Conservation (phyloP, 2,888 invertebrate species). For the Caenorhabditis macrosperma region DNA sequence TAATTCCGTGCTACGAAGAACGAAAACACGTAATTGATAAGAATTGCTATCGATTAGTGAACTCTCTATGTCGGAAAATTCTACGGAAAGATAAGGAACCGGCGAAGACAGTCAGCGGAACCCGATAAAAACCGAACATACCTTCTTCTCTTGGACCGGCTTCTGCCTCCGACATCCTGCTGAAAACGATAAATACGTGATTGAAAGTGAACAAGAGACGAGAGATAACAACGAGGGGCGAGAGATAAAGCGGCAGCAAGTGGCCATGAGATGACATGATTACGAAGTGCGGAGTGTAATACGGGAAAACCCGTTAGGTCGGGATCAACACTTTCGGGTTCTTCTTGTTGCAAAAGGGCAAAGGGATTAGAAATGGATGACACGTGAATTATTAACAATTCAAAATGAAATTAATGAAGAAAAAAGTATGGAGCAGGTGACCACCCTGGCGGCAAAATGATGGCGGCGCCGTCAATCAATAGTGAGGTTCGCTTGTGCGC, state of each 20-base stretch:
- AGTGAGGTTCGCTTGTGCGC: background rate
- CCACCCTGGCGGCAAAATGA: background rate
- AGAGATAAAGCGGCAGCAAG: background rate
- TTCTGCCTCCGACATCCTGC: conserved; percentile 46
- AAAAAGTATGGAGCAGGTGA: background rate
- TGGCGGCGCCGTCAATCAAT: conserved; percentile 12
- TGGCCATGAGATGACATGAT: background rate
- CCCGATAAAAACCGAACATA: background rate
- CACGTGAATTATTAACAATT: background rate
- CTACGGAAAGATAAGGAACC: too few species aligned
- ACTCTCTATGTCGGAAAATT: too few species aligned
- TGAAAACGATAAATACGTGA: conserved; percentile 15
- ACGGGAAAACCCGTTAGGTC: background rate
- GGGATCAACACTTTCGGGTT: too few species aligned
- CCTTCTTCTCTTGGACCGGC: conserved; percentile 9
- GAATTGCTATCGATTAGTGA: too few species aligned
- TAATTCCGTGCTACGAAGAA: too few species aligned
- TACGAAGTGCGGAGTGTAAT: background rate
- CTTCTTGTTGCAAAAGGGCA: too few species aligned
- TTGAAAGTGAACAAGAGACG: background rate
- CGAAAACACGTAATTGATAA: too few species aligned
- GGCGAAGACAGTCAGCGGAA: too few species aligned
- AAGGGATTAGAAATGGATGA: background rate
- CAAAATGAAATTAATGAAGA: background rate
- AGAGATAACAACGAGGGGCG: background rate